Evolutionary conservation across 2,113 vertebrate genomes (phyloP), one percentile per base, ranked within the genome.

Genomic region (Glaucidium brasilianum): DNA sequence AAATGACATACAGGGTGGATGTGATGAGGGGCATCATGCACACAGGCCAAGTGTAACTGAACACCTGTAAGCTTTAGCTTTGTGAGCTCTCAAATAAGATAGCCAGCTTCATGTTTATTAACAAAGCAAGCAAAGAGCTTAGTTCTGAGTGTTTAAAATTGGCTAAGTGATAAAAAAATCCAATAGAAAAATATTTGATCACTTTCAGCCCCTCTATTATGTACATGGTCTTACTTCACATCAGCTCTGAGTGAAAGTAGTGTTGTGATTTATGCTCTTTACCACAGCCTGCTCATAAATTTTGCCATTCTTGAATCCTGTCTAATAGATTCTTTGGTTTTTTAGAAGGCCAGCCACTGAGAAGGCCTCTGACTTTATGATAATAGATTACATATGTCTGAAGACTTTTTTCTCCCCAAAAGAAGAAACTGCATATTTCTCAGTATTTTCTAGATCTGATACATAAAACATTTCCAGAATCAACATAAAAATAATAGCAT

Each of bases 401-500:
- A 83, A 66, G 5, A 5, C 2, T 29, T 20, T 43, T 37, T 59
- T 67, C 68, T n/a, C 7, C 5, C 22, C 7, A 74, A 81, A 52
- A 52, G 11, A 64, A 35, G 4, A 50, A 37, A 49, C 2, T 55
- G 14, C 3, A 4, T 47, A 5, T 37, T 88, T 6, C 12, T 88
- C 22, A 32, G 6, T 16, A 8, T 77, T 93, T 92, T 69, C n/a
- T 78, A 23, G 34, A 30, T 52, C 16, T 45, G 11, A 26, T 79
- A 6, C 0, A 1, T 15, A 22, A 5, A 47, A 43, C 3, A 9
- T 9, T 52, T 69, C 3, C 3, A 37, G n/a, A 60, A 56, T 64
- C 26, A 53, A 30, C 9, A 52, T 1, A 15, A 74, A 71, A 85
- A 29, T 27, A 29, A 5, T 27, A 55, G 3, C 10, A 30, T 29